A percentile compares a stretch with the other conserved stretches of the same genome.
Evolutionary conservation across 35 echinoderm and acorn worm species (phyloP).

Genomic region (Eucidaris tribuloides): DNA sequence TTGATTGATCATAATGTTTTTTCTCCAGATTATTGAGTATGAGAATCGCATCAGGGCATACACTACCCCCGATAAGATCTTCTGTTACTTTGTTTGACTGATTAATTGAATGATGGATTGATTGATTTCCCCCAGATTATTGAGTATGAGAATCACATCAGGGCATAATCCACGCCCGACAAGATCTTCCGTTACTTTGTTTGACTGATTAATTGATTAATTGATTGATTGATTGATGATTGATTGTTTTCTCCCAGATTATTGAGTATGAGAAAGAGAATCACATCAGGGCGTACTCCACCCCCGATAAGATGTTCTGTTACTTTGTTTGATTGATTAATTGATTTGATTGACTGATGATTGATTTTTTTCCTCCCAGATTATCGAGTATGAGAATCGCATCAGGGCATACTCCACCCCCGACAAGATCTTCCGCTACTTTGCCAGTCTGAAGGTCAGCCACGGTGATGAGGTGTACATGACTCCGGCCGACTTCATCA

Average conservation of each 20-base stretch:
- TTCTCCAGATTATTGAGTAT: constrained; percentile 87
- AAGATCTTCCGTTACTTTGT: too few species aligned
- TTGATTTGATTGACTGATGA: too few species aligned
- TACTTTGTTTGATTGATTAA: too few species aligned
- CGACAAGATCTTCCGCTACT: constrained; percentile 99
- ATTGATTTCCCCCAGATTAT: constrained; percentile 92
- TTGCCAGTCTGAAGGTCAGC: constrained; percentile 76
- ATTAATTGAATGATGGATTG: too few species aligned
- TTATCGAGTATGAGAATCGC: constrained; percentile 98
- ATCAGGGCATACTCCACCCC: constrained; percentile 97
- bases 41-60: constrained; percentile 83
- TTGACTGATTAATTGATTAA: too few species aligned
- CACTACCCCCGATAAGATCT: too few species aligned
- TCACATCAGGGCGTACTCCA: constrained; percentile 72
- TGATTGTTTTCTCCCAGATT: constrained; percentile 54
- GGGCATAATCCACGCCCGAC: constrained; percentile 97
- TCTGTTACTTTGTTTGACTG: too few species aligned
- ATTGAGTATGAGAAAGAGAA: constrained; percentile 98
- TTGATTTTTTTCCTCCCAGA: too few species aligned
- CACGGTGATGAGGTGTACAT: constrained; percentile 83
- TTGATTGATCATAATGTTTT: too few species aligned
- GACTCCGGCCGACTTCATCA: constrained; percentile 93
- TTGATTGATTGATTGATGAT: too few species aligned
- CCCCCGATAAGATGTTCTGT: constrained; percentile 94
- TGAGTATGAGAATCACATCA: constrained; percentile 97